phyloP scores from a whole-genome alignment of 2,797 vertebrate species.

The Hippocampus kuda region DNA sequence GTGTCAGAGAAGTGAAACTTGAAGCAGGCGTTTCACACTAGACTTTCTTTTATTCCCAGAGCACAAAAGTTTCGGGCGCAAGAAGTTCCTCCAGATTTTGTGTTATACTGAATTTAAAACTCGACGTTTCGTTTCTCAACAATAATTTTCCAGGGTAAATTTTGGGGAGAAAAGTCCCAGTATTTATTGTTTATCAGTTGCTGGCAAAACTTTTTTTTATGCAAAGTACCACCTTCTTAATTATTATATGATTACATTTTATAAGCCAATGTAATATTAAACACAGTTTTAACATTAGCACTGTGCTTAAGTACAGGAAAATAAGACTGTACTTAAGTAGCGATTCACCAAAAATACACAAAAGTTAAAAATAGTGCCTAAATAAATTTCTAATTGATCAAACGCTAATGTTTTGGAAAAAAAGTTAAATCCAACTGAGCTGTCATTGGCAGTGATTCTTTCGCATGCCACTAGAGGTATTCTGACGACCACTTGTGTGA shows the following conservation, averaged over 20 bases:
- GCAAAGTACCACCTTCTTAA: neutral
- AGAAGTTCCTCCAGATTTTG: too few relatives aligned
- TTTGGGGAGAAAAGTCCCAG: neutral
- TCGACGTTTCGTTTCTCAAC: neutral
- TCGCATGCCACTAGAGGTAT: neutral
- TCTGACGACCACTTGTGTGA: neutral
- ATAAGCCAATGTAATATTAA: neutral
- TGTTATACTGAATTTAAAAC: neutral
- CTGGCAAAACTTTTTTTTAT: too few relatives aligned
- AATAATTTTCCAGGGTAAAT: too few relatives aligned
- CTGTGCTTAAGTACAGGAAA: too few relatives aligned
- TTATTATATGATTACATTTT: neutral
- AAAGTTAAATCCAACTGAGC: conserved; percentile 1
- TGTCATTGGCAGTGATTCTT: neutral
- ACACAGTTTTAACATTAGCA: neutral
- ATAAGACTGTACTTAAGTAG: too few relatives aligned
- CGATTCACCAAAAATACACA: neutral
- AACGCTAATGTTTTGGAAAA: neutral
- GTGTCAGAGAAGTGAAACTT: neutral
- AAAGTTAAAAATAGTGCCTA: neutral
- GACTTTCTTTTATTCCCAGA: neutral
- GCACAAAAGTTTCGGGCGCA: too few relatives aligned
- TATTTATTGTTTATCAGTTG: neutral
- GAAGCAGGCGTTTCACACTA: neutral
- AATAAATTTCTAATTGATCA: neutral